These are phyloP conservation scores for Poecilia latipinna DNA, from an alignment of 2,113 vertebrate species.

Conservation along the genomic window DNA sequence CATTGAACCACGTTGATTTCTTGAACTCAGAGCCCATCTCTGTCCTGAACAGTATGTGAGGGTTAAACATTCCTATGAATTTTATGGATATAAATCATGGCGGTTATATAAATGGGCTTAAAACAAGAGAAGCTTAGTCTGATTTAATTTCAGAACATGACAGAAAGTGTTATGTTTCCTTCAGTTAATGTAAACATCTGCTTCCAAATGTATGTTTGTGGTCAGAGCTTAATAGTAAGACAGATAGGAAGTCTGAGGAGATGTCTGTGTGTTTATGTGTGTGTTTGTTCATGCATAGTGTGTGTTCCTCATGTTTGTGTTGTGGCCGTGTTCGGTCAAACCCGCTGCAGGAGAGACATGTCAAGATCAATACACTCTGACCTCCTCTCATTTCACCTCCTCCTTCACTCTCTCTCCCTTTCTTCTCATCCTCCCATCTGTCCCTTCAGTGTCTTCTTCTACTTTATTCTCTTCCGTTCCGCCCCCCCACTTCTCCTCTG, in stretches of 20 bases:
- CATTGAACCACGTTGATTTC: too few species aligned
- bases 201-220: too few species aligned
- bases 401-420: slow-evolving; percentile 1
- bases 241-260: slow-evolving; percentile 5
- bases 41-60: too few species aligned
- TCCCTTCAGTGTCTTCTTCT: neutral
- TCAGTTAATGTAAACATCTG: slow-evolving; percentile 2
- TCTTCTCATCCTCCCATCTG: slow-evolving; percentile 10
- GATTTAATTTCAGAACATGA: too few species aligned
- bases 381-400: slow-evolving; percentile 42
- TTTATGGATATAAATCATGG: too few species aligned
- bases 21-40: too few species aligned
- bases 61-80: too few species aligned
- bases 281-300: neutral
- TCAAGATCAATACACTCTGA: slow-evolving; percentile 51
- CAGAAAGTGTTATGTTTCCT: too few species aligned
- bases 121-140: too few species aligned
- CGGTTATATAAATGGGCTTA: too few species aligned
- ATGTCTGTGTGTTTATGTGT: neutral
- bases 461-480: slow-evolving; percentile 3
- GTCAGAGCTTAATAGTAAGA: slow-evolving; percentile 5
- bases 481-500: slow-evolving; percentile 30
- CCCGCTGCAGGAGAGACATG: slow-evolving; percentile 41
- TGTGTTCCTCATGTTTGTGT: slow-evolving; percentile 24
- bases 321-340: slow-evolving; percentile 45